These are phyloP conservation scores for Calyptommatus sinebrachiatus DNA, from an alignment of 2,113 vertebrate species.

Conservation along the genomic window DNA sequence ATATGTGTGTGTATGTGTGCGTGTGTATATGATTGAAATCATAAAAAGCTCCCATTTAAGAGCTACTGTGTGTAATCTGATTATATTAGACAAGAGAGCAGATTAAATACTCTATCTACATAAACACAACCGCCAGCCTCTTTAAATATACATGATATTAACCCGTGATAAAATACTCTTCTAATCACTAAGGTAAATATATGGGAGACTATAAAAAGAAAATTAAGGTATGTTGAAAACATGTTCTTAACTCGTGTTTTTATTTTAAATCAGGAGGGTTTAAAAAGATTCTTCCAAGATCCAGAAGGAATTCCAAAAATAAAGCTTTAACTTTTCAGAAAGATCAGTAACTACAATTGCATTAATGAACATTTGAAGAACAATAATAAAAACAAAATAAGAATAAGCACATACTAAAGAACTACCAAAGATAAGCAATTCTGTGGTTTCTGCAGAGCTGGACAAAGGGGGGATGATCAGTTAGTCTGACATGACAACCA, in stretches of 20 bases:
- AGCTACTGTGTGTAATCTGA: slow-evolving; percentile 57
- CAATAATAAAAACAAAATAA: slow-evolving; percentile 46
- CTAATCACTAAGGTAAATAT: slow-evolving; percentile 32
- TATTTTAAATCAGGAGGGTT: slow-evolving; percentile 41
- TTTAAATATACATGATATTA: slow-evolving; percentile 63
- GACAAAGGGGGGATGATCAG: slow-evolving; percentile 35
- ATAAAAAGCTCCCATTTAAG: slow-evolving; percentile 55
- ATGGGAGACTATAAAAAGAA: no score
- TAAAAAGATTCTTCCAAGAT: slow-evolving; percentile 53
- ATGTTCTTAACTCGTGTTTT: slow-evolving; percentile 33
- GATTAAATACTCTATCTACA: slow-evolving; percentile 65
- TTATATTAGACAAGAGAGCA: slow-evolving; percentile 49
- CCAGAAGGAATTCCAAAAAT: slow-evolving; percentile 33
- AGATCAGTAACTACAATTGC: slow-evolving; percentile 48
- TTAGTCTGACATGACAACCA: slow-evolving; percentile 29
- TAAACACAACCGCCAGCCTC: no score
- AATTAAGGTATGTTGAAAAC: background rate
- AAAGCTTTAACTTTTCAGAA: slow-evolving; percentile 59
- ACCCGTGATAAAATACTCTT: slow-evolving; percentile 56
- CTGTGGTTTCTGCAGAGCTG: slow-evolving; percentile 11
- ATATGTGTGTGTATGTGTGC: slow-evolving; percentile 48
- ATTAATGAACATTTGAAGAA: slow-evolving; percentile 33
- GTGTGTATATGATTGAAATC: slow-evolving; percentile 55
- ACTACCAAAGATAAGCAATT: slow-evolving; percentile 39
- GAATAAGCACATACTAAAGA: slow-evolving; percentile 28